These are phyloP conservation scores for Pachliopta kotzebuea DNA, from an alignment of 2,888 invertebrate species.

Conservation along the genomic window DNA sequence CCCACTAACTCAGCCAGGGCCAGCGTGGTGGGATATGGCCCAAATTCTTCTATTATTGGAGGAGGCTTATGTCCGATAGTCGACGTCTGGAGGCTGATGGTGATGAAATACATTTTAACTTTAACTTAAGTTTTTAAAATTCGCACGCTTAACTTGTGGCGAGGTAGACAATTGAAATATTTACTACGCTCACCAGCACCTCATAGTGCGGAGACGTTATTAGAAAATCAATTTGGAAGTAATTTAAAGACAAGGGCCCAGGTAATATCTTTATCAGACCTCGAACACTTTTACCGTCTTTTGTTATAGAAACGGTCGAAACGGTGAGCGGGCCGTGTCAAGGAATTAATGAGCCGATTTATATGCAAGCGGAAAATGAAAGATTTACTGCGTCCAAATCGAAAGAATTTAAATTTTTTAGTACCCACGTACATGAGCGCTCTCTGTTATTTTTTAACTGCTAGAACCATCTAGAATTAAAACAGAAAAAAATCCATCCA, in stretches of 20 bases:
- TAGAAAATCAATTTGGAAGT: slow-evolving; percentile 6
- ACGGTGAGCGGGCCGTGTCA: slow-evolving; percentile 48
- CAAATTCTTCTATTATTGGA: no score
- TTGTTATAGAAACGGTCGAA: slow-evolving; percentile 41
- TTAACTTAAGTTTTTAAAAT: background rate
- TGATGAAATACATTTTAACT: no score
- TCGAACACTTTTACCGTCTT: slow-evolving; percentile 34
- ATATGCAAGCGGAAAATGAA: slow-evolving; percentile 47
- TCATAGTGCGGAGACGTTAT: background rate
- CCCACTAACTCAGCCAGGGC: no score
- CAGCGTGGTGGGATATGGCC: no score
- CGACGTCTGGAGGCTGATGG: no score
- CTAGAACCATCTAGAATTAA: background rate
- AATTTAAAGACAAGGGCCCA: slow-evolving; percentile 12
- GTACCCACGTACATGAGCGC: slow-evolving; percentile 7
- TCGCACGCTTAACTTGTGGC: no score
- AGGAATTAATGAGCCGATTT: slow-evolving; percentile 67
- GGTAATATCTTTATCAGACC: slow-evolving; percentile 33
- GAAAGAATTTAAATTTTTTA: slow-evolving; percentile 56
- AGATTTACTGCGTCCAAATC: slow-evolving; percentile 51
- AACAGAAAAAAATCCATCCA: background rate
- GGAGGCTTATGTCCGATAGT: no score
- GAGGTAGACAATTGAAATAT: background rate
- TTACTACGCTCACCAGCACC: background rate
- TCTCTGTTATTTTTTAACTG: background rate